Base-by-base conservation (phyloP, 2,888 invertebrate species). In the Diogma glabrata region DNA sequence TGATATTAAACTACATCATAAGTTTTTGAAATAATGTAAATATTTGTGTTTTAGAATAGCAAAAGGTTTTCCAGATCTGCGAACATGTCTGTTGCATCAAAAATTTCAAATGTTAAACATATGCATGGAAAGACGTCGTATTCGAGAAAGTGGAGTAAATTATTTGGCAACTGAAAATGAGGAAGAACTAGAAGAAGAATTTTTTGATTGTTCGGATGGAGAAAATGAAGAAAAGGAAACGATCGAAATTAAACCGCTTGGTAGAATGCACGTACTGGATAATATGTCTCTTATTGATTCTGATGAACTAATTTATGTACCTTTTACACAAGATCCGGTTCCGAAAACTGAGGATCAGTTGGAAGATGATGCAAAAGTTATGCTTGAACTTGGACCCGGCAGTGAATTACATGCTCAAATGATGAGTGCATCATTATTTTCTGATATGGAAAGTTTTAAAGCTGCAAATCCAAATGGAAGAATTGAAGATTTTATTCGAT, bases 371-470 rank as follows among this genome's bases (percentile, higher is more conserved):
- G 87, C 92, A 0, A 87, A 92, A 65, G 80, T 90, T 49, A 80
- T 97, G 74, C 77, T 92, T 47, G 84, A 88, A 58, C 73, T 96
- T 23, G 93, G 93, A 2, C 85, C 90, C 2, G 84, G 89, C 60
- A 83, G 88, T 9, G 70, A 89, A 64, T 76, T 92, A 56, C 78
- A 94, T 52, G 91, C 95, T 0, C 81, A 87, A 64, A 86, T 97
- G 78, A 96, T 97, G 87, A 87, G 93, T 66, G 92, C 94, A 0
- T 90, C 93, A 0, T 74, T 99, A 12, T 75, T 90, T 2, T 95
- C 96, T 1, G 99, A 99, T 63, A 96, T 97, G 95, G 93, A 96
- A 67, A 89, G 96, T 1, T 99, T 99, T 68, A 99, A 97, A 74
- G 94, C 97, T 2, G 97, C 97, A 4, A 99, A 99, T 74, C 96